Percentiles rank a stretch among this genome's conserved stretches.
These are phyloP conservation scores for Actenoides hombroni DNA, from an alignment of 2,113 vertebrate genomes.

Conservation along the genomic window DNA sequence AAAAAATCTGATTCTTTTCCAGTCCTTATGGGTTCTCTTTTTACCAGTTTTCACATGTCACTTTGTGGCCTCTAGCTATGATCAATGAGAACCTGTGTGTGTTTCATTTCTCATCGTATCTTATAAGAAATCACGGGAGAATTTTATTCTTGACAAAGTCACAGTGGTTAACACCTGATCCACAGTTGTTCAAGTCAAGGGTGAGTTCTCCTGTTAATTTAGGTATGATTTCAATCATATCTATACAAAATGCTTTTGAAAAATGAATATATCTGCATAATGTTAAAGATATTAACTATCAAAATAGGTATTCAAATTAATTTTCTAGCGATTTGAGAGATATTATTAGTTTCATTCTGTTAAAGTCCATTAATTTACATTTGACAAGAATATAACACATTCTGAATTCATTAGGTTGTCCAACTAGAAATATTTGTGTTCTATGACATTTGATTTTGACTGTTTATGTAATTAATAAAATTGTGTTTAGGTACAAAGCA, in stretches of 20 bases:
- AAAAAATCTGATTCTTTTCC: constrained; percentile 15
- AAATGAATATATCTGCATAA: neutral
- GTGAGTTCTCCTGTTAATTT: neutral
- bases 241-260: neutral
- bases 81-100: constrained; percentile 4
- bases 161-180: neutral
- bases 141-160: constrained; percentile 11
- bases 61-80: constrained; percentile 23
- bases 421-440: neutral
- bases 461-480: neutral
- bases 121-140: constrained; percentile 15
- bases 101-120: constrained; percentile 10
- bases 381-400: neutral
- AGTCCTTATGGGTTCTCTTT: neutral
- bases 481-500: neutral
- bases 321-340: neutral
- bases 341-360: neutral
- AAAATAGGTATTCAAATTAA: neutral
- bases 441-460: neutral
- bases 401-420: neutral
- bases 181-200: neutral
- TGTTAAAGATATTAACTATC: neutral
- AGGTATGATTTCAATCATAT: neutral
- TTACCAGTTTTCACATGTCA: constrained; percentile 34
- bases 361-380: neutral